A percentile compares a stretch with the other conserved stretches of the same genome.
These are phyloP conservation scores for Anhinga rufa DNA, from an alignment of 2,113 vertebrate species.

Conservation along the genomic window DNA sequence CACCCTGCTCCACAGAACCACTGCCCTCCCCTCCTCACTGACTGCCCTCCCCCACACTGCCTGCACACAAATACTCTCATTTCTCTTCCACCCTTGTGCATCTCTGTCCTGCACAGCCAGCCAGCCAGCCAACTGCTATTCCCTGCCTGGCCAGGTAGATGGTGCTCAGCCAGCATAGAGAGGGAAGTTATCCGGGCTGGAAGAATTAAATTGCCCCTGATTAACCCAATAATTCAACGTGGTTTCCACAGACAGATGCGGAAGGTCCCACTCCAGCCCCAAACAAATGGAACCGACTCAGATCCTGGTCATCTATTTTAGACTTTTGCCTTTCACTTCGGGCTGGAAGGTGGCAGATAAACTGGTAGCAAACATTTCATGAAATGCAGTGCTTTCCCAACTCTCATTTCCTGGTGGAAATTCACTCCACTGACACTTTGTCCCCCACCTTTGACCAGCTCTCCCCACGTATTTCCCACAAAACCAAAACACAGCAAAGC, in stretches of 20 bases:
- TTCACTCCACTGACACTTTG: background rate
- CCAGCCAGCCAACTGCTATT: slow-evolving; percentile 7
- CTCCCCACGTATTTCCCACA: background rate
- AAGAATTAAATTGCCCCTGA: background rate
- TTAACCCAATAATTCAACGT: background rate
- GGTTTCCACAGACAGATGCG: background rate
- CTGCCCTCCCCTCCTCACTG: background rate
- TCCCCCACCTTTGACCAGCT: background rate
- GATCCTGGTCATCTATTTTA: background rate
- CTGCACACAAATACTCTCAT: background rate
- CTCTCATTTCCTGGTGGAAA: background rate
- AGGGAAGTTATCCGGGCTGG: background rate
- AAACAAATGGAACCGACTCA: background rate
- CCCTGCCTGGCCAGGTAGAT: slow-evolving; percentile 59
- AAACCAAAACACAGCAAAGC: background rate
- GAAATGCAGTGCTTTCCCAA: background rate
- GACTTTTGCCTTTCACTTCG: background rate
- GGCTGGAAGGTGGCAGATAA: background rate
- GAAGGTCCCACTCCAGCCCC: background rate
- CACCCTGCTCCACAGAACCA: background rate
- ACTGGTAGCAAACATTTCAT: background rate
- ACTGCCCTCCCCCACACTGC: background rate
- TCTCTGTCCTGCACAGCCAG: background rate
- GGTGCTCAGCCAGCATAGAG: slow-evolving; percentile 47
- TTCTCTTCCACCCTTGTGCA: background rate